A percentile compares a stretch with the other conserved stretches of the same genome.
Evolutionary conservation across 2,888 invertebrate species (phyloP).

Genomic region (Kryphioiulus occultus): DNA sequence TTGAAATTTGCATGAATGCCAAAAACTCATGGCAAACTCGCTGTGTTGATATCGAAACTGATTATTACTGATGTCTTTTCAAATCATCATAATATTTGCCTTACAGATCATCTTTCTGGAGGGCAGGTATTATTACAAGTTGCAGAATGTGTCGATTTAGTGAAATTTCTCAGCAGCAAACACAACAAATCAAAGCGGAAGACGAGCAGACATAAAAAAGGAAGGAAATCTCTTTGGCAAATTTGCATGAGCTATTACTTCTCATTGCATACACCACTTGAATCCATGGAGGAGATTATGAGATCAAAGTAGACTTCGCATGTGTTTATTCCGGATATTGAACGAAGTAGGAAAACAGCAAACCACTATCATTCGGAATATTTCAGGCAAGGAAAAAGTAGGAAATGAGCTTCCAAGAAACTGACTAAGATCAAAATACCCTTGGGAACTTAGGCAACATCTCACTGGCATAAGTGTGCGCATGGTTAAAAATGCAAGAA

Average conservation of each 20-base stretch:
- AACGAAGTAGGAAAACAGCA: slow-evolving; percentile 30
- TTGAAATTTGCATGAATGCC: too few relatives aligned
- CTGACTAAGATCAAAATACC: background rate
- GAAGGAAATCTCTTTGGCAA: slow-evolving; percentile 28
- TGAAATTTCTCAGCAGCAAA: background rate
- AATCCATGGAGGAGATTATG: slow-evolving; percentile 28
- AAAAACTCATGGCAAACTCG: background rate
- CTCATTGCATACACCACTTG: slow-evolving; percentile 18
- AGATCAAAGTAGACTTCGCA: background rate
- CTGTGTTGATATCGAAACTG: background rate
- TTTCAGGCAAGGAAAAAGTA: background rate
- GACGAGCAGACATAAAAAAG: background rate
- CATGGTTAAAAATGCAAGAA: background rate
- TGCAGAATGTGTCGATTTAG: background rate
- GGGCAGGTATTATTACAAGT: background rate
- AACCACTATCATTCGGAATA: background rate
- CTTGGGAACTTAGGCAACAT: background rate
- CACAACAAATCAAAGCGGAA: slow-evolving; percentile 26
- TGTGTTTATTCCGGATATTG: slow-evolving; percentile 31
- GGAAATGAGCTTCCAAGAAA: background rate
- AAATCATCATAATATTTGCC: background rate
- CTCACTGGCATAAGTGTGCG: background rate
- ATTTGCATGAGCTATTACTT: slow-evolving; percentile 37
- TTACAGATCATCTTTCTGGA: background rate
- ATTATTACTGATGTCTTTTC: background rate